Conservation (phyloP, 2,888 invertebrate species). For the Drosophila mercatorum region DNA sequence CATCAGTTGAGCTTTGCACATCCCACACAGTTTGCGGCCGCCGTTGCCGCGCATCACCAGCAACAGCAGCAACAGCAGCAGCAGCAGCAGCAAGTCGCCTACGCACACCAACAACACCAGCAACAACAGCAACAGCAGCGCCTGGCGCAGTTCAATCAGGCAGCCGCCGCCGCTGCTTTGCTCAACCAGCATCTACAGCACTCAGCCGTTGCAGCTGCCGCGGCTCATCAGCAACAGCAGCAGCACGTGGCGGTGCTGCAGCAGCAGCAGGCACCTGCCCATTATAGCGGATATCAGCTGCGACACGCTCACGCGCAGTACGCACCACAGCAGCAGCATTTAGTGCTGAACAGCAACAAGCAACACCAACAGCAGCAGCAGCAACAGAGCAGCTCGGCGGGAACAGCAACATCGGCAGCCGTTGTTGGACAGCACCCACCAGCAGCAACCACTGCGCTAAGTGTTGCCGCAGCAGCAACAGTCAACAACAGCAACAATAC, state of each 20-base stretch:
- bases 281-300: slow-evolving; percentile 78
- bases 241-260: slow-evolving; percentile 76
- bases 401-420: slow-evolving; percentile 39
- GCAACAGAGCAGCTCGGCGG: slow-evolving; percentile 19
- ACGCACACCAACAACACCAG: slow-evolving; percentile 69
- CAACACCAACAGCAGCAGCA: slow-evolving; percentile 39
- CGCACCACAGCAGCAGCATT: slow-evolving; percentile 69
- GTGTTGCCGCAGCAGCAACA: slow-evolving; percentile 51
- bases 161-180: slow-evolving; percentile 79
- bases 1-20: slow-evolving; percentile 76
- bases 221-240: slow-evolving; percentile 82
- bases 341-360: slow-evolving; percentile 54
- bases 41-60: slow-evolving; percentile 78
- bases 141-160: slow-evolving; percentile 78
- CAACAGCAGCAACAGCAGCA: slow-evolving; percentile 64
- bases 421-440: slow-evolving; percentile 40
- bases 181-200: slow-evolving; percentile 81
- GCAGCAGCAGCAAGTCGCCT: slow-evolving; percentile 56
- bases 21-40: slow-evolving; percentile 80
- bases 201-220: slow-evolving; percentile 75
- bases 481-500: slow-evolving; percentile 47
- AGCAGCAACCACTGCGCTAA: slow-evolving; percentile 36
- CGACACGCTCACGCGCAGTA: slow-evolving; percentile 75
- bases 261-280: slow-evolving; percentile 72
- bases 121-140: slow-evolving; percentile 76